Conservation (phyloP, 1,140 invertebrate genomes). For the Drosophila burlai region DNA sequence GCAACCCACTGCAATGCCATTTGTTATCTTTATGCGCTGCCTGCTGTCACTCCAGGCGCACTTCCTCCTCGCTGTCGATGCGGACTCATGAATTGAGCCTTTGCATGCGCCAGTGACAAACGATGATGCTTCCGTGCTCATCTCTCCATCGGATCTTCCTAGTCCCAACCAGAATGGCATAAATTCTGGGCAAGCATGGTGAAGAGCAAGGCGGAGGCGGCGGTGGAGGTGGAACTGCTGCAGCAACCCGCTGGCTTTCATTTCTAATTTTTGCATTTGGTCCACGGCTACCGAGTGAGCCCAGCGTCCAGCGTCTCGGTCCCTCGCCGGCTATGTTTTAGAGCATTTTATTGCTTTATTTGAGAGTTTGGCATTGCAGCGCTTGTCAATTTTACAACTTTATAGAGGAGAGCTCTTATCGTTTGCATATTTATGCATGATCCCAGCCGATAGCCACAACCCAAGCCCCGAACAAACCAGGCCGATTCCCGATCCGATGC, state of each 20-base stretch:
- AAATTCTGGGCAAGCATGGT: constrained; percentile 56
- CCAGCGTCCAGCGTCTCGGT: neutral
- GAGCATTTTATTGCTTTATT: constrained; percentile 81
- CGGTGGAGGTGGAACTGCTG: neutral
- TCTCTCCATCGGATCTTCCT: constrained; percentile 36
- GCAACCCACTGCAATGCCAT: constrained; percentile 50
- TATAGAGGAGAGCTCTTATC: constrained; percentile 80
- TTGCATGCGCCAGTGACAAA: constrained; percentile 60
- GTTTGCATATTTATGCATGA: constrained; percentile 78
- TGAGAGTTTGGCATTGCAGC: constrained; percentile 70
- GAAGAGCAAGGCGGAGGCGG: neutral
- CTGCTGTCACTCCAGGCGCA: constrained; percentile 58
- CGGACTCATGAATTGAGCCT: constrained; percentile 57
- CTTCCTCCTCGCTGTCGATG: constrained; percentile 51
- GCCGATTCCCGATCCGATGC: constrained; percentile 34
- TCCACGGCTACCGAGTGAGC: constrained; percentile 47
- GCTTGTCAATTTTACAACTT: constrained; percentile 84
- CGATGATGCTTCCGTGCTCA: constrained; percentile 69
- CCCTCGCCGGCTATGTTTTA: constrained; percentile 70
- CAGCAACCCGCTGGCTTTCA: constrained; percentile 69
- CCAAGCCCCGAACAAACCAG: neutral
- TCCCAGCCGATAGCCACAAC: constrained; percentile 21
- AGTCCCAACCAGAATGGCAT: constrained; percentile 54
- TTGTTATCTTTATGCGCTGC: constrained; percentile 62
- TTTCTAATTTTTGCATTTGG: constrained; percentile 80